These are phyloP conservation scores for Thymallus thymallus DNA, from an alignment of 2,113 vertebrate species.

Conservation along the genomic window DNA sequence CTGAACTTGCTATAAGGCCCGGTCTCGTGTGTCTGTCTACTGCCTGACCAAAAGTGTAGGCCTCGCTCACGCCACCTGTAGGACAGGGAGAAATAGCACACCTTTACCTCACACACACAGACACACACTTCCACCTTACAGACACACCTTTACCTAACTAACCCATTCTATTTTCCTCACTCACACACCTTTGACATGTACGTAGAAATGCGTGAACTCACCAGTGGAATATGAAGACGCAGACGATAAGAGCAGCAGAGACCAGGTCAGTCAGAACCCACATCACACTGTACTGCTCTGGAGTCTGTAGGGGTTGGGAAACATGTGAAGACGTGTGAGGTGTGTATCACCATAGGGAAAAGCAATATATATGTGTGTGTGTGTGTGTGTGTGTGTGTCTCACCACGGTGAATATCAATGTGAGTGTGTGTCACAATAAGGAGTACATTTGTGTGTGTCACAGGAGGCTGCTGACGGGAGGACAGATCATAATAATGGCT, in stretches of 20 bases:
- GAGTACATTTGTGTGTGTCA: too few relatives aligned
- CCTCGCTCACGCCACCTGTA: conserved; percentile 82
- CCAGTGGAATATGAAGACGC: conserved; percentile 86
- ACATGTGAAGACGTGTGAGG: background rate
- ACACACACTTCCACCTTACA: too few relatives aligned
- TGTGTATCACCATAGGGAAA: too few relatives aligned
- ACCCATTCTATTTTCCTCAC: too few relatives aligned
- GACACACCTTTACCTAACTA: too few relatives aligned
- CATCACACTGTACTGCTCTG: conserved; percentile 77
- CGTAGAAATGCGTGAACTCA: conserved; percentile 58
- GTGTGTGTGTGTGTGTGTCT: too few relatives aligned
- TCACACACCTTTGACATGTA: background rate
- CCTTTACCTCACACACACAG: background rate
- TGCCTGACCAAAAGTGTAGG: conserved; percentile 70
- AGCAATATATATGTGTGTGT: too few relatives aligned
- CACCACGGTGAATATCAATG: too few relatives aligned
- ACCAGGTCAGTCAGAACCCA: conserved; percentile 83
- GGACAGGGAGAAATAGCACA: conserved; percentile 14
- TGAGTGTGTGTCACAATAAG: too few relatives aligned
- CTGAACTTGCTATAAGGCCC: conserved; percentile 83
- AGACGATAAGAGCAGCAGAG: conserved; percentile 74
- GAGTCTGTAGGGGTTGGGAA: conserved; percentile 71
- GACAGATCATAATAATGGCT: too few relatives aligned
- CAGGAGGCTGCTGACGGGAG: too few relatives aligned
- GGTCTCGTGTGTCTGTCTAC: conserved; percentile 61